phyloP scores from a whole-genome alignment of 2,888 invertebrate species.

The Aphidoletes aphidimyza region DNA sequence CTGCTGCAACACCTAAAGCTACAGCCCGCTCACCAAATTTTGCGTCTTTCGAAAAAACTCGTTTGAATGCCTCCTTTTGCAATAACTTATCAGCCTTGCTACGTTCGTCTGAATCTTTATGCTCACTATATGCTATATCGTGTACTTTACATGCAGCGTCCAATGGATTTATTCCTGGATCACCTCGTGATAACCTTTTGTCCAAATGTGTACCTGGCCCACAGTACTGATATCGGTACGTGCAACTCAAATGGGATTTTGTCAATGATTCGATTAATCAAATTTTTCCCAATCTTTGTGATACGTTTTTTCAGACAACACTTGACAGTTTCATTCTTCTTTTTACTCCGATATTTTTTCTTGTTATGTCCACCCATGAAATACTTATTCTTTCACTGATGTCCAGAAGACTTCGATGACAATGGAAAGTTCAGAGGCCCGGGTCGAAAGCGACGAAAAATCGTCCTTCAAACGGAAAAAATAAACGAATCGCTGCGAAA shows the following conservation, averaged over 20 bases:
- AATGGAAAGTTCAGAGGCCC: no score
- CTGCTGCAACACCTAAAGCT: slow-evolving; percentile 57
- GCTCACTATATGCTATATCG: slow-evolving; percentile 57
- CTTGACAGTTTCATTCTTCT: no score
- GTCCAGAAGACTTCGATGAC: no score
- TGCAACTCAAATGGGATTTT: slow-evolving; percentile 40
- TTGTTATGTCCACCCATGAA: no score
- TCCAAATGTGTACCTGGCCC: slow-evolving; percentile 60
- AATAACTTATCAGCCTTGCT: slow-evolving; percentile 55
- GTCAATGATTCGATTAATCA: slow-evolving; percentile 1
- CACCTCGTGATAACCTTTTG: slow-evolving; percentile 59
- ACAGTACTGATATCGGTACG: slow-evolving; percentile 59
- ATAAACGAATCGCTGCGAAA: no score
- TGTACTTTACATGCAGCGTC: slow-evolving; percentile 59
- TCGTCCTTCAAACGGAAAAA: no score
- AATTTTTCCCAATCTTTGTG: neutral
- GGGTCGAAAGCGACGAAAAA: no score
- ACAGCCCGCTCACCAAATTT: slow-evolving; percentile 57
- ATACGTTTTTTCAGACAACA: slow-evolving; percentile 54
- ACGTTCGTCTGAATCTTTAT: slow-evolving; percentile 53
- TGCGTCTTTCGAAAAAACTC: slow-evolving; percentile 57
- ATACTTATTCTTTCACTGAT: no score
- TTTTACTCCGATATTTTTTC: no score
- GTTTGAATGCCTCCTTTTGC: slow-evolving; percentile 56
- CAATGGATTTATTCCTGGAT: slow-evolving; percentile 59